phyloP scores from a whole-genome alignment of 2,888 invertebrate species.

The Acanthosoma haemorrhoidale region DNA sequence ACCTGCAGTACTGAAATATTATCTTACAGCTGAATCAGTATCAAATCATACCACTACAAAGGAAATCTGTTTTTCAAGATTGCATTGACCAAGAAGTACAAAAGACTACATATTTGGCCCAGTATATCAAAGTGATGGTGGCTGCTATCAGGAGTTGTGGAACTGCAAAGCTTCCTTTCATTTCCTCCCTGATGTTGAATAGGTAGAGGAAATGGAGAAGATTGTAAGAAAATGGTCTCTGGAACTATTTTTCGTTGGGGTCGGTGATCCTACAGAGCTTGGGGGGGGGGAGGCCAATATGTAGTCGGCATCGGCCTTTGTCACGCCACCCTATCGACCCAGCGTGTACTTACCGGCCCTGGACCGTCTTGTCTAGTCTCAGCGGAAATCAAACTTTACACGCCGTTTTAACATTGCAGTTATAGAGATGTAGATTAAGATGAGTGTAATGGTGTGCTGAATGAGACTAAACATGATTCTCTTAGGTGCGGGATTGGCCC shows the following conservation, averaged over 20 bases:
- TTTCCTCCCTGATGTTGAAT: conserved; percentile 12
- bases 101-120: too few relatives aligned
- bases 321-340: conserved; percentile 8
- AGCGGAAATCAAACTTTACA: too few relatives aligned
- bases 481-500: too few relatives aligned
- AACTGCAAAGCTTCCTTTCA: background rate
- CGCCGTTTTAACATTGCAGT: too few relatives aligned
- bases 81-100: too few relatives aligned
- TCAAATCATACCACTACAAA: too few relatives aligned
- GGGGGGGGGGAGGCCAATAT: background rate
- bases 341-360: background rate
- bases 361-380: background rate
- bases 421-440: too few relatives aligned
- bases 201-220: background rate
- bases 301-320: conserved; percentile 1
- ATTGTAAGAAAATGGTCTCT: conserved; percentile 6
- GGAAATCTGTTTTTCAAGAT: too few relatives aligned
- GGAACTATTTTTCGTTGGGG: background rate
- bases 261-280: background rate
- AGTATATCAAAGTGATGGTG: background rate
- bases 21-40: too few relatives aligned
- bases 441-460: too few relatives aligned
- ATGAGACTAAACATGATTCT: too few relatives aligned
- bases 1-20: too few relatives aligned
- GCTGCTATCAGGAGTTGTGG: background rate